A percentile compares a stretch with the other conserved stretches of the same genome.
Evolutionary conservation across 92 coral and sea anemone species (phyloP).

Genomic region (Porites divaricata): DNA sequence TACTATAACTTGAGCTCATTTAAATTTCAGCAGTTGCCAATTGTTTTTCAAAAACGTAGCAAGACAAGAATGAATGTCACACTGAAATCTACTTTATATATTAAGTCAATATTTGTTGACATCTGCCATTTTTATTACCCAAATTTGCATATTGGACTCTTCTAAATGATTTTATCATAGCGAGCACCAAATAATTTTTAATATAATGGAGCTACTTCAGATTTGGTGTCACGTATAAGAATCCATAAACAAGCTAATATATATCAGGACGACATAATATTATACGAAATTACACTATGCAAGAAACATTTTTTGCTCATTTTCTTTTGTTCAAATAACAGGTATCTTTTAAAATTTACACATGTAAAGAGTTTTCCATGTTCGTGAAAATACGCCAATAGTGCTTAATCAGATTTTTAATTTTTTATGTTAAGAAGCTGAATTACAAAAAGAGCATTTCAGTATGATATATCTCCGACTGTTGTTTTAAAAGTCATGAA

Average conservation of each 20-base stretch:
- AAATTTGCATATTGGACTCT: constrained; percentile 21
- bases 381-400: background rate
- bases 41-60: constrained; percentile 10
- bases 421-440: background rate
- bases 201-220: background rate
- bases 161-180: background rate
- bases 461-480: background rate
- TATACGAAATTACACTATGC: background rate
- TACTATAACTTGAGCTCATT: background rate
- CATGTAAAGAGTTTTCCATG: background rate
- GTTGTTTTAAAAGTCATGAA: background rate
- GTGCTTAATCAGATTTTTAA: background rate
- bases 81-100: background rate
- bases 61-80: background rate
- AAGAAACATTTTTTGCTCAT: background rate
- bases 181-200: background rate
- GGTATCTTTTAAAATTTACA: background rate
- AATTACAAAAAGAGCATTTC: background rate
- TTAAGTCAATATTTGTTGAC: constrained; percentile 39
- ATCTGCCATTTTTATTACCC: background rate
- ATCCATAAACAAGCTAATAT: background rate
- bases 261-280: too few relatives aligned
- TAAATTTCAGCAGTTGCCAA: constrained; percentile 10
- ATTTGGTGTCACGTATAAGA: background rate
- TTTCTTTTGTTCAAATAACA: background rate